Evolutionary conservation across 2,113 vertebrate genomes (phyloP).

Genomic region (Tragelaphus buxtoni): DNA sequence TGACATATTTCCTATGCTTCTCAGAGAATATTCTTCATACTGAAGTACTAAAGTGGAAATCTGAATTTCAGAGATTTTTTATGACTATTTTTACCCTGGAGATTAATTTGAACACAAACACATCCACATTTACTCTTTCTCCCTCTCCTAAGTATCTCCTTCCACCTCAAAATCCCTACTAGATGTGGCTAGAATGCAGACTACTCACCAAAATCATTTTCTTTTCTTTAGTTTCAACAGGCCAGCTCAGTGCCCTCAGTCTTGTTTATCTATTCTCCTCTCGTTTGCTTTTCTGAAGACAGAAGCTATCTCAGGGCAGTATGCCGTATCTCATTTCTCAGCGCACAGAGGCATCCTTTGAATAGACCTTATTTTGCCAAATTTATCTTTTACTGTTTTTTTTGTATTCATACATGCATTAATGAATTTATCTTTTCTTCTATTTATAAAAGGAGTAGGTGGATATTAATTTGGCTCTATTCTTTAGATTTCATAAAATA

Average conservation of each 20-base stretch:
- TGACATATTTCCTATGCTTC: not conserved
- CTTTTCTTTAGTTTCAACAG: not conserved
- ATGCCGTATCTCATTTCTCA: not conserved
- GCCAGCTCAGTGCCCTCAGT: not conserved
- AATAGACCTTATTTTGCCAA: not conserved
- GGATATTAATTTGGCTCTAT: not conserved
- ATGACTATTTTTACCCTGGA: constrained; percentile 5
- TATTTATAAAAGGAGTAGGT: not conserved
- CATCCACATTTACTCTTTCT: not conserved
- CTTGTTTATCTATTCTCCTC: not conserved
- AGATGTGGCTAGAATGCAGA: not conserved
- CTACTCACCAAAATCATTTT: not conserved
- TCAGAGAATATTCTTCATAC: constrained; percentile 24
- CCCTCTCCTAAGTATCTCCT: not conserved
- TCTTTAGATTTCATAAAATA: not conserved
- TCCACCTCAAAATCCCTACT: not conserved
- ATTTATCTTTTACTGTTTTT: not conserved
- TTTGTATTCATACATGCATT: not conserved
- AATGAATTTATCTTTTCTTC: not conserved
- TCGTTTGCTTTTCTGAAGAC: not conserved
- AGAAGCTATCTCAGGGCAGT: not conserved
- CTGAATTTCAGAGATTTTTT: constrained; percentile 17
- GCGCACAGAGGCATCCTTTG: not conserved
- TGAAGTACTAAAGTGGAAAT: not conserved
- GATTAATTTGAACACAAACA: constrained; percentile 38